Evolutionary conservation across 1,140 invertebrate genomes (phyloP), one percentile per base, ranked within the genome.

Genomic region (Trichonephila inaurata): DNA sequence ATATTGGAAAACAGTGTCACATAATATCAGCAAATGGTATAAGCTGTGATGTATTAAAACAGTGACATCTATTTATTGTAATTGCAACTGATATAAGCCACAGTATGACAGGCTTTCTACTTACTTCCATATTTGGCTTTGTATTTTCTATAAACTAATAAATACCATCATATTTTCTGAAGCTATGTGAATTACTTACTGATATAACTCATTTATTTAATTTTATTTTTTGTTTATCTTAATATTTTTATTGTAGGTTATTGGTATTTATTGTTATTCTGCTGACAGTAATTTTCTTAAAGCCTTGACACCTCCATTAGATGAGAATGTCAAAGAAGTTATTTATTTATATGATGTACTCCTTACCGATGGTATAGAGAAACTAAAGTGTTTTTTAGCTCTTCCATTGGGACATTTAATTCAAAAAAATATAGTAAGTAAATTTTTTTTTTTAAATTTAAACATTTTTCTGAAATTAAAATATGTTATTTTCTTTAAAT

Each of bases 331-430:
- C 16, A 94, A 90, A 60, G 88, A 89, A 94, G 77, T 86, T 58
- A 94, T 94, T 85, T 90, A 69, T 69, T 44, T 94, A 5, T 87
- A 94, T 85, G 93, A 94, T 85, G 21, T 94, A n/a, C 40, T 94
- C 19, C 58, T 94, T n/a, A 94, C 93, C 33, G 93, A 94, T 94
- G 93, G 93, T 33, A 4, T 44, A 19, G 93, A 94, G 28, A 94
- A 94, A n/a, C 60, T 94, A n/a, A 94, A 94, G 60, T 94, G 93
- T 40, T 94, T 94, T 40, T 86, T 94, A 69, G 93, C 87, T 51
- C 90, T 94, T 7, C 93, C 93, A 24, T 69, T 94, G 21, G 81
- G 93, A 19, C 87, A 94, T 69, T 87, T 94, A 40, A 88, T 94
- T 19, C 93, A 94, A 33, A 94, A 94, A 81, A 83, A 94, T 94